Evolutionary conservation across 2,797 vertebrate species (phyloP).

Genomic region (Taeniopygia guttata): DNA sequence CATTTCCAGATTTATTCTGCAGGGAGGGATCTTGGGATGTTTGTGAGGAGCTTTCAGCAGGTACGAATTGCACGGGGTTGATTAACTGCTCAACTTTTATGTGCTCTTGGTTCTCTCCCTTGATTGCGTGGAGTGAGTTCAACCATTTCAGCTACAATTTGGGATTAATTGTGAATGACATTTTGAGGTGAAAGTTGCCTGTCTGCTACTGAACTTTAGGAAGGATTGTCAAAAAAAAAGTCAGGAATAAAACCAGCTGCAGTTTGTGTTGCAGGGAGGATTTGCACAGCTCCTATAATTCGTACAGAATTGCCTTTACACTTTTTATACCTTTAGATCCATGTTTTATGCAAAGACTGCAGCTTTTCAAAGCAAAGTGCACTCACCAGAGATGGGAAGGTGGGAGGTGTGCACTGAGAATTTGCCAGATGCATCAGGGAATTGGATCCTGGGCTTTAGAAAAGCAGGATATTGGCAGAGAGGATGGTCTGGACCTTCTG

Average conservation of each 20-base stretch:
- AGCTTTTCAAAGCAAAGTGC: neutral
- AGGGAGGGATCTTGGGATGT: neutral
- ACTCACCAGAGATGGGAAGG: neutral
- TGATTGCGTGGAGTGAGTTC: conserved; percentile 35
- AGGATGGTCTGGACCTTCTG: neutral
- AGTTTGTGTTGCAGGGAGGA: neutral
- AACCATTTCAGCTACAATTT: conserved; percentile 23
- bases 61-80: neutral
- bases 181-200: conserved; percentile 21
- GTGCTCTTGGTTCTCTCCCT: neutral
- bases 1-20: neutral
- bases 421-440: neutral
- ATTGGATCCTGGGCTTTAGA: neutral
- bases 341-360: neutral
- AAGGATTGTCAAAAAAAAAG: neutral
- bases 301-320: neutral
- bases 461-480: neutral
- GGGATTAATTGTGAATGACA: conserved; percentile 26
- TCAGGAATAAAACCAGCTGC: neutral
- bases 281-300: neutral
- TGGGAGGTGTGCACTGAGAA: neutral
- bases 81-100: conserved; percentile 5
- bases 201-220: neutral
- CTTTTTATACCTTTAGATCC: neutral
- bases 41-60: conserved; percentile 19